phyloP scores from a whole-genome alignment of 2,888 invertebrate species.

The Volucella bombylans region DNA sequence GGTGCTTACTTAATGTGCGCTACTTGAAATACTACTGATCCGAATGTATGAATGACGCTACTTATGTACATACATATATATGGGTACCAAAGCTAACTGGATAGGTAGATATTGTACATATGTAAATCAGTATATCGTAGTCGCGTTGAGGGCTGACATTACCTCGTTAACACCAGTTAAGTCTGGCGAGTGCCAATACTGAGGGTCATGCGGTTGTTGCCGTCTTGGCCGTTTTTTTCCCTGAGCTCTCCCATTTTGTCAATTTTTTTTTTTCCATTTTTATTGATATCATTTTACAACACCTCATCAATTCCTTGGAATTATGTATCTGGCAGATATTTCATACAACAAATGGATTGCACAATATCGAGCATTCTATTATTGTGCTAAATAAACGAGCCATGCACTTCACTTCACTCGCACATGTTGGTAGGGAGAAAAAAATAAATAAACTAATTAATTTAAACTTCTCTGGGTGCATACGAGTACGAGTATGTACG shows the following conservation, averaged over 20 bases:
- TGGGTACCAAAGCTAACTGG: constrained; percentile 4
- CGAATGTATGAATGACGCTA: constrained; percentile 57
- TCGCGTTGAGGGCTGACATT: constrained; percentile 38
- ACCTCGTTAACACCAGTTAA: constrained; percentile 42
- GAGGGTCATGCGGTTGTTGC: constrained; percentile 35
- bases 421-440: constrained; percentile 37
- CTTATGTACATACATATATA: not conserved
- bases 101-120: too few species aligned
- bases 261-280: constrained; percentile 9
- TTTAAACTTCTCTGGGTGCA: constrained; percentile 65
- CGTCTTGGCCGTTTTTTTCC: not conserved
- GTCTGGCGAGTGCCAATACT: constrained; percentile 18
- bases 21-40: constrained; percentile 24
- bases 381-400: constrained; percentile 61
- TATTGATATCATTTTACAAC: constrained; percentile 62
- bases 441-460: constrained; percentile 66
- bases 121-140: constrained; percentile 5
- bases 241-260: too few species aligned
- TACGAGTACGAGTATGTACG: too few species aligned
- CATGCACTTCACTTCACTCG: constrained; percentile 35
- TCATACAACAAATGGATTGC: constrained; percentile 26
- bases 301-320: constrained; percentile 60
- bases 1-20: not conserved
- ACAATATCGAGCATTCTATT: constrained; percentile 44
- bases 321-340: constrained; percentile 29